Conservation (phyloP, 1,140 invertebrate species). For the Paralvinella palmiformis region DNA sequence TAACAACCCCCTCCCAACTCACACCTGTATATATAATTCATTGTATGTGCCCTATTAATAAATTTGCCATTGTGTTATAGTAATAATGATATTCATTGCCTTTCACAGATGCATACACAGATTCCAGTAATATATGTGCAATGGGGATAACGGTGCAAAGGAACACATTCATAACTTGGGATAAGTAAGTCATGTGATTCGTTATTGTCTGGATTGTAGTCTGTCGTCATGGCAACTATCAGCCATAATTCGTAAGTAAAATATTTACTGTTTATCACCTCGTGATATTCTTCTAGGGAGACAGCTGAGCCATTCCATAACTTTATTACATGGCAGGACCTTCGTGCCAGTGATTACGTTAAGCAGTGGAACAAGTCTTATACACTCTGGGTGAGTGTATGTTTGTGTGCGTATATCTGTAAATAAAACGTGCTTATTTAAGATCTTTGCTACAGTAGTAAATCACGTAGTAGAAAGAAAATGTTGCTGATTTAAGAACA, state of each 20-base stretch:
- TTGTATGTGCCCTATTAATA: no score
- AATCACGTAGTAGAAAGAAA: no score
- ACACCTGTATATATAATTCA: no score
- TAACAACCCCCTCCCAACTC: no score
- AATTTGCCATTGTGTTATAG: no score
- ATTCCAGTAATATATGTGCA: slow-evolving; percentile 58
- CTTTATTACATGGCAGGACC: slow-evolving; percentile 95
- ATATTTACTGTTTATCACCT: no score
- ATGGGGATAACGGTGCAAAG: slow-evolving; percentile 84
- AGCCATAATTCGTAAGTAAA: neutral
- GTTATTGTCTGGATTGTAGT: neutral
- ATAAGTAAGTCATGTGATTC: slow-evolving; percentile 47
- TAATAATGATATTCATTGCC: no score
- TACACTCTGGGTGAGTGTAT: slow-evolving; percentile 63
- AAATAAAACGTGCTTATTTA: no score
- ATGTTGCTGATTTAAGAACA: no score
- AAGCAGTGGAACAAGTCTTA: slow-evolving; percentile 79
- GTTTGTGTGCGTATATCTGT: no score
- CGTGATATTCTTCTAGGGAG: slow-evolving; percentile 51
- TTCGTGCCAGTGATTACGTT: slow-evolving; percentile 72
- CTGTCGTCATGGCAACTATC: neutral
- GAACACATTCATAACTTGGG: slow-evolving; percentile 83
- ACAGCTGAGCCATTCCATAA: slow-evolving; percentile 81
- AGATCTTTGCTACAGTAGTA: no score
- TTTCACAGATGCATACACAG: slow-evolving; percentile 25